Evolutionary conservation across 2,113 vertebrate species (phyloP).

Genomic region (Telmatochromis sp.): DNA sequence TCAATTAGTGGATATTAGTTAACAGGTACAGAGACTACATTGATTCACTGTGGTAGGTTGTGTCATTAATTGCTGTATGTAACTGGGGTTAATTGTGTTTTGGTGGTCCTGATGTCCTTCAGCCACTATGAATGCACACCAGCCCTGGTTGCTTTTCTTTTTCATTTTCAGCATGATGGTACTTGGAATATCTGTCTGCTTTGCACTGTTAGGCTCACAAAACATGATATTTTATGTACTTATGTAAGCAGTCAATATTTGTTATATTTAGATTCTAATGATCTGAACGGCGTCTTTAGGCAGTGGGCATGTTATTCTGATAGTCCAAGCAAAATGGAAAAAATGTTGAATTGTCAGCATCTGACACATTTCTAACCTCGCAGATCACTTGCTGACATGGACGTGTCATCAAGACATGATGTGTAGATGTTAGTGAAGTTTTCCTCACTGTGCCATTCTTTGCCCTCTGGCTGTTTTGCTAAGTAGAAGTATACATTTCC

Average conservation of each 20-base stretch:
- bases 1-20: not conserved
- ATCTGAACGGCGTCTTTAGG: fast-evolving
- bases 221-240: not conserved
- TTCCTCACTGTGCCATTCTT: not conserved
- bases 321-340: not conserved
- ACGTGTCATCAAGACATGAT: not conserved
- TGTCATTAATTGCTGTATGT: not conserved
- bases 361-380: not conserved
- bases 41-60: not conserved
- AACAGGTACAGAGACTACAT: not conserved
- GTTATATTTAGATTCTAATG: not conserved
- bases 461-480: not conserved
- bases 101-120: not conserved
- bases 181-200: not conserved
- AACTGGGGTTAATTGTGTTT: not conserved
- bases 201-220: not conserved
- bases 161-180: not conserved
- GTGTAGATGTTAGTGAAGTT: not conserved
- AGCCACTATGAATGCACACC: not conserved
- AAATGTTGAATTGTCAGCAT: not conserved
- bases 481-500: not conserved
- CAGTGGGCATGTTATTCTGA: not conserved
- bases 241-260: not conserved
- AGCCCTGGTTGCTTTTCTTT: not conserved
- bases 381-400: not conserved